Conservation (phyloP, 2,888 invertebrate species). For the Cerastis leucographa region DNA sequence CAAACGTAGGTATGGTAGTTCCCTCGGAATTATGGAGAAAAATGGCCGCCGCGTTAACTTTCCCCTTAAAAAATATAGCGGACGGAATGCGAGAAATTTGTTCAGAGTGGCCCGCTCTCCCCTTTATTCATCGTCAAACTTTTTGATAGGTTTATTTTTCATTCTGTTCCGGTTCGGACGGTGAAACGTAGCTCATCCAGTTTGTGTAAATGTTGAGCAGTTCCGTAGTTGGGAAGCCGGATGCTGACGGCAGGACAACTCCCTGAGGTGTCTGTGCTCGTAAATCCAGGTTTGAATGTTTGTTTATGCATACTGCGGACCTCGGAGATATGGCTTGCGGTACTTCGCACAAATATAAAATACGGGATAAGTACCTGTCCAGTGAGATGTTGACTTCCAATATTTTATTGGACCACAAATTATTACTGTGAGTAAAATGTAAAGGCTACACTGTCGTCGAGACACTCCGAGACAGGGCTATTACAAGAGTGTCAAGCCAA, state of each 20-base stretch:
- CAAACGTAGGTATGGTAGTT: slow-evolving; percentile 51
- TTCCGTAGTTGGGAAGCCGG: slow-evolving; percentile 57
- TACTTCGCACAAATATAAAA: slow-evolving; percentile 52
- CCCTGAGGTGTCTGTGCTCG: slow-evolving; percentile 70
- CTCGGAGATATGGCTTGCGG: slow-evolving; percentile 55
- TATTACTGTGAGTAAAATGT: not conserved
- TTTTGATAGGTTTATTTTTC: slow-evolving; percentile 65
- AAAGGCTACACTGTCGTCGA: not conserved
- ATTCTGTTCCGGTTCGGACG: slow-evolving; percentile 43
- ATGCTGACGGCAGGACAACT: slow-evolving; percentile 60
- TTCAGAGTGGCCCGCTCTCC: slow-evolving; percentile 45
- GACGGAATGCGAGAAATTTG: slow-evolving; percentile 50
- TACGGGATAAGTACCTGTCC: slow-evolving; percentile 41
- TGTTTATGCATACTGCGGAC: slow-evolving; percentile 71
- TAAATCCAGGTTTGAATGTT: slow-evolving; percentile 75
- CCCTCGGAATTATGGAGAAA: slow-evolving; percentile 45
- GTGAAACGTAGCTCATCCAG: slow-evolving; percentile 58
- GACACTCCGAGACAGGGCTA: not conserved
- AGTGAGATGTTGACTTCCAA: slow-evolving; percentile 20
- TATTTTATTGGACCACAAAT: slow-evolving; percentile 21
- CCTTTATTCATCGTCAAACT: slow-evolving; percentile 63
- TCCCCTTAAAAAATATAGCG: slow-evolving; percentile 45
- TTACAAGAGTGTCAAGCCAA: not conserved
- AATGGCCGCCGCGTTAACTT: slow-evolving; percentile 47
- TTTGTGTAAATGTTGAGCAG: slow-evolving; percentile 61